Percentiles rank a stretch among this genome's conserved stretches.
Conservation (phyloP, 2,797 vertebrate species). For the Enteromius anoplus region DNA sequence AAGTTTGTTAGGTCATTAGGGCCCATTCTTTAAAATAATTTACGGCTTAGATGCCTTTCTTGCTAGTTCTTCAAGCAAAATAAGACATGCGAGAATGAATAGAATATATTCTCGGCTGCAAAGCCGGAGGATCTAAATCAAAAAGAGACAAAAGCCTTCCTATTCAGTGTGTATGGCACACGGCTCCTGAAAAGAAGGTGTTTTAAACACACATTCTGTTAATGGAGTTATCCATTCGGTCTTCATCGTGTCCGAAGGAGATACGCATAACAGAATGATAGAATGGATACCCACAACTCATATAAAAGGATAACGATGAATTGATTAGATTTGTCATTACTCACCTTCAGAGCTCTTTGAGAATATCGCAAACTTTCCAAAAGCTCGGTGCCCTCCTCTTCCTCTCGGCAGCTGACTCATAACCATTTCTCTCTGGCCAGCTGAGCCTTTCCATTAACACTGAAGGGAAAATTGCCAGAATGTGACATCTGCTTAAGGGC, state of each 20-base stretch:
- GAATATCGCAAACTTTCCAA: slow-evolving; percentile 29
- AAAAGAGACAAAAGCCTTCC: slow-evolving; percentile 30
- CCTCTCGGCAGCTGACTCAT: slow-evolving; percentile 58
- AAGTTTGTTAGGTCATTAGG: slow-evolving; percentile 46
- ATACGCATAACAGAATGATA: slow-evolving; percentile 11
- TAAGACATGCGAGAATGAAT: slow-evolving; percentile 16
- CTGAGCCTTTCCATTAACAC: slow-evolving; percentile 57
- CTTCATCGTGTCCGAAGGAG: neutral
- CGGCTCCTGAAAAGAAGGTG: slow-evolving; percentile 9
- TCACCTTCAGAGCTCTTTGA: slow-evolving; percentile 31
- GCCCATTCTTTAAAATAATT: slow-evolving; percentile 53
- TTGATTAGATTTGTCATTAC: slow-evolving; percentile 28
- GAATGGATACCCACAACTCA: slow-evolving; percentile 18
- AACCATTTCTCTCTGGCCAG: slow-evolving; percentile 59
- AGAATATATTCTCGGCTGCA: slow-evolving; percentile 8
- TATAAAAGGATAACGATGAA: slow-evolving; percentile 34
- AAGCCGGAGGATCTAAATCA: neutral
- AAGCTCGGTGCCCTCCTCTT: slow-evolving; percentile 37
- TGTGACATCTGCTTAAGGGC: slow-evolving; percentile 58
- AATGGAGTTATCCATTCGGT: slow-evolving; percentile 27
- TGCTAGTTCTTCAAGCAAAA: slow-evolving; percentile 30
- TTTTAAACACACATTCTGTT: slow-evolving; percentile 23
- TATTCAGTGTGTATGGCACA: slow-evolving; percentile 17
- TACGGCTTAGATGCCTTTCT: slow-evolving; percentile 42
- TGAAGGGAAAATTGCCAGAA: slow-evolving; percentile 54